Evolutionary conservation across 2,888 invertebrate genomes (phyloP), one percentile per base, ranked within the genome.

Genomic region (Andrena haemorrhoa): DNA sequence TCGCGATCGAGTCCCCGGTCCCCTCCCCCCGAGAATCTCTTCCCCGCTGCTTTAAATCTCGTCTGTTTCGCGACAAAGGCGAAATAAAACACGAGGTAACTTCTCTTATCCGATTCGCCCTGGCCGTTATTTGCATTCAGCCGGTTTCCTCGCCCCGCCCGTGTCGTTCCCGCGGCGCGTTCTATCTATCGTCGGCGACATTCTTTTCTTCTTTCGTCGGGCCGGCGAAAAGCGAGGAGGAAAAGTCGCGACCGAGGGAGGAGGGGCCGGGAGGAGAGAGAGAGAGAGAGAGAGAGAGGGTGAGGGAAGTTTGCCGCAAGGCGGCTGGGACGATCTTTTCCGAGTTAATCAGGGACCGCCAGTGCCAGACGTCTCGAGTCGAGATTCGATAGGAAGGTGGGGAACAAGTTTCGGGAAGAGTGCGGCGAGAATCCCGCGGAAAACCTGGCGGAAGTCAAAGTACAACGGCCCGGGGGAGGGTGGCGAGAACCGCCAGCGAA

Each of bases 341-440:
- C 56, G 90, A 91, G 92, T 92, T 93, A 93, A 93, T 93, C 92
- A 92, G 91, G 83, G 89, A 91, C 90, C 89, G 89, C 90, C 90
- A 89, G 86, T 89, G 88, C 89, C 92, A 91, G 91, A 91, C 90
- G 89, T 91, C 90, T 90, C 89, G 89, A 91, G 91, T 88, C 91
- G 86, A 89, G 80, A 88, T 83, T 87, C 73, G 82, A 84, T 78
- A 76, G 66, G 77, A 63, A 82, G 78, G 82, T n/a, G 75, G 76
- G 58, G 81, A 75, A 83, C 71, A 79, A 82, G 75, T 79, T 73
- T 72, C 79, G 75, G 75, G 79, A 79, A 84, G 81, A 84, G 82
- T 78, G 85, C 70, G 72, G 68, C 61, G 65, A 49, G 66, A 69
- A 70, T 69, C 73, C 49, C 72, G 75, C 75, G 79, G 71, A 77